Conservation (phyloP, 2,113 vertebrate species). For the Corythaixoides concolor region DNA sequence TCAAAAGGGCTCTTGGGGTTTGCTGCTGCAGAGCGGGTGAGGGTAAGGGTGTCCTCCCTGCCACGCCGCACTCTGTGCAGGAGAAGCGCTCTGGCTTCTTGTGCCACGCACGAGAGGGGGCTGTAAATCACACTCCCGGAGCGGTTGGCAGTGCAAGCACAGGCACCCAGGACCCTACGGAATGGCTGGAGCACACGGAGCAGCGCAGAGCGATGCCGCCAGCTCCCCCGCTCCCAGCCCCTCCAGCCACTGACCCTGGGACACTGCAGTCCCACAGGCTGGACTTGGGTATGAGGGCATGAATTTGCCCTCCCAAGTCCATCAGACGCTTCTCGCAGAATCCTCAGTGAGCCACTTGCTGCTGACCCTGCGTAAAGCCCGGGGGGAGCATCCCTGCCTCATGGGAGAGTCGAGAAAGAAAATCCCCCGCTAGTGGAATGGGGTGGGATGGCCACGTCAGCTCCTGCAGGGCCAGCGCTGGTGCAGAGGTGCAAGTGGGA, state of each 20-base stretch:
- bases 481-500: background rate
- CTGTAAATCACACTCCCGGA: background rate
- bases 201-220: background rate
- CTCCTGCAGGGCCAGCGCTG: background rate
- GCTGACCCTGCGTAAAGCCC: background rate
- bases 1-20: background rate
- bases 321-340: rapidly evolving
- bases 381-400: background rate
- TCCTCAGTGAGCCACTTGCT: background rate
- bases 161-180: background rate
- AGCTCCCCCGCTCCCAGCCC: background rate
- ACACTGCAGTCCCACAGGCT: background rate
- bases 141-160: background rate
- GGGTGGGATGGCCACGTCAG: rapidly evolving
- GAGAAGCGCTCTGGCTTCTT: background rate
- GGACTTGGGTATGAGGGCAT: no score
- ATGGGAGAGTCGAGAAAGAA: background rate
- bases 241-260: background rate
- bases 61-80: background rate
- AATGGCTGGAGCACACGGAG: background rate
- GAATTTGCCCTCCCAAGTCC: background rate
- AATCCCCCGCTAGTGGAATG: rapidly evolving
- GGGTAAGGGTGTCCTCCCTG: background rate
- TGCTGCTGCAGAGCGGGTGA: background rate
- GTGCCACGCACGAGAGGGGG: background rate